Base-by-base conservation (phyloP, 2,113 vertebrate species). In the Neomonachus schauinslandi region DNA sequence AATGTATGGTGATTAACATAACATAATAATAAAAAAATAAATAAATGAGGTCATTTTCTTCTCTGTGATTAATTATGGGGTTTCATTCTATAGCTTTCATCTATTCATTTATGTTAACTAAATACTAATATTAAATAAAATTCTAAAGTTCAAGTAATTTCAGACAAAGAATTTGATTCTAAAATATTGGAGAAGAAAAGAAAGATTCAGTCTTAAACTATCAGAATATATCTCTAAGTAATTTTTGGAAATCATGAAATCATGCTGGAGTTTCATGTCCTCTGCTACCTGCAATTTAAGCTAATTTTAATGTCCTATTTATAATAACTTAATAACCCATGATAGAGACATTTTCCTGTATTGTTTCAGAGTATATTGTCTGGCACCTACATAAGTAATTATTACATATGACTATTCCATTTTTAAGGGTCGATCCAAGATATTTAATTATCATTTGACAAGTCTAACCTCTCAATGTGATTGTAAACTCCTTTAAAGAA, bases 301-400 rank as follows among this genome's bases (percentile, higher is more conserved):
- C n/a, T 85, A 85, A 69, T 91, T 81, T 85, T 93, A 93, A 85
- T 42, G n/a, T 77, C 10, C 10, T 71, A 59, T 69, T 96, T 95
- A 49, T 69, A 74, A 91, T 42, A 76, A 91, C 81, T n/a, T 74
- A 39, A 85, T 63, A 39, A 85, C 19, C 8, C 36, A 79, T 55
- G 16, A n/a, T 18, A 91, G 18, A 79, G 55, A 90, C 9, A 89
- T 81, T 89, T 82, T 95, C 31, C 49, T 46, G n/a, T 22, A 85
- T 39, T 77, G 22, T 72, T 91, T 69, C 53, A 83, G 39, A 94
- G 55, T 26, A 21, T 31, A 87, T 9, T 85, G 13, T 76, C 49
- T 92, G 74, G 36, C 14, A 82, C 3, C 80, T 26, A n/a, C 28
- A 95, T n/a, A 16, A 69, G 55, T 81, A 85, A 96, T 96, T 80